Base-by-base conservation (phyloP, 2,113 vertebrate species). In the Lutjanus erythropterus region DNA sequence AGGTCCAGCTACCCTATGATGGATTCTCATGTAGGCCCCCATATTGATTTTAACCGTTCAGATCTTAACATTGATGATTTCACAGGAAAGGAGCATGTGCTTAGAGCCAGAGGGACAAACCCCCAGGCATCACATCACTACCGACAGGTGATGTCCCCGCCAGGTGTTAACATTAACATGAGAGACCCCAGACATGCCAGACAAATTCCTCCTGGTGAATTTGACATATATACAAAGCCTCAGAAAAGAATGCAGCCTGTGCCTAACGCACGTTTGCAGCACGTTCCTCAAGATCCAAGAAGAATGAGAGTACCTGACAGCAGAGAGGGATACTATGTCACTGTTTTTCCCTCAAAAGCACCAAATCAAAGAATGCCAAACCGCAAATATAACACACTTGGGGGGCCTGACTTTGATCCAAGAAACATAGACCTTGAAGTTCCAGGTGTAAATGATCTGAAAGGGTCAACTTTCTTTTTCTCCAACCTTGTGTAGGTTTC, bases 21-120 rank as follows among this genome's bases (percentile, higher is more conserved):
- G 27, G 65, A 85, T 64, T 29, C 42, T 9, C 11, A 65, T 59
- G 72, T 71, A 7, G 19, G 21, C 29, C 60, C 52, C 4, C 10
- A 72, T 5, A 25, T 85, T 44, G 83, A 86, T 71, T 86, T 86
- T 21, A 60, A 27, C 10, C 88, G 33, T 49, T 72, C 89, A 52
- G 93, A 93, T 83, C 86, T 93, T 50, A 92, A 95, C 60, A 92
- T 93, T 46, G 91, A 90, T 49, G 90, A 93, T 80, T 92, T 93
- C 56, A 88, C 89, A 39, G 91, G 84, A 47, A 88, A 58, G 74
- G 19, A 90, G 9, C 84, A 89, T 44, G 70, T 93, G 9, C 87
- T 71, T 18, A 77, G 71, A 81, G 77, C 89, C 55, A 88, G 89
- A 59, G 89, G 78, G n/a, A 76, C 84, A 2, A 84, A 89, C 21